Base-by-base conservation (phyloP, 2,797 vertebrate genomes). In the Rhinatrema bivittatum region DNA sequence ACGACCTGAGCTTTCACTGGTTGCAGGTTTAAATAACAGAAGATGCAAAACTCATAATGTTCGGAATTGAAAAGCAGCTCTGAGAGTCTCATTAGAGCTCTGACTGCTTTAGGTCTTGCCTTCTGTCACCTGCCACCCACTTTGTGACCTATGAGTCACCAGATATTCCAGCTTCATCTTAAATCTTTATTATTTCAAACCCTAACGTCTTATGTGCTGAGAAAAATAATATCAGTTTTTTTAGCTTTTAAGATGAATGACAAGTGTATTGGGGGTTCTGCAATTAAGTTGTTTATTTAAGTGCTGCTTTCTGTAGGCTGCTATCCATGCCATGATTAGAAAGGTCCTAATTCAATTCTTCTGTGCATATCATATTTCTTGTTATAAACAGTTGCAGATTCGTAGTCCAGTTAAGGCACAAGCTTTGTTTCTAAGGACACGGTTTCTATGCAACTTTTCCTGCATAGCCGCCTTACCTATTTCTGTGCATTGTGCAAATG, bases 131-230 rank as follows among this genome's bases (percentile, higher is more conserved):
- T 80, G 59, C 81, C 78, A 78, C 80, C 81, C 77, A 86, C 80
- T 70, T n/a, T 68, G 63, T 82, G 80, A 81, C 80, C 81, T 87
- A 84, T 87, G 85, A 85, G 67, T 87, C 86, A 88, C 61, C 68
- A 61, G 66, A 65, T 66, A 58, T 79, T 77, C 57, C 50, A 71
- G 61, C 63, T 79, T 80, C 70, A 81, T 83, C 76, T 75, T 72
- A 82, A 83, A 79, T 54, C 63, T 79, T 84, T 80, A 84, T 84
- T 79, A 84, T 65, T 73, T 76, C 72, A 70, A 80, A 76, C 68
- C 65, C 70, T 65, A 72, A 69, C 86, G 65, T 46, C 37, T 65
- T 29, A 18, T 68, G 25, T 58, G 59, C 72, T 66, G 68, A 69
- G 55, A 82, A 75, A 50, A 36, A 64, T 38, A 38, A 33, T 46